A percentile compares a stretch with the other conserved stretches of the same genome.
Conservation (phyloP, 2,888 invertebrate genomes). For the Nomada fabriciana region DNA sequence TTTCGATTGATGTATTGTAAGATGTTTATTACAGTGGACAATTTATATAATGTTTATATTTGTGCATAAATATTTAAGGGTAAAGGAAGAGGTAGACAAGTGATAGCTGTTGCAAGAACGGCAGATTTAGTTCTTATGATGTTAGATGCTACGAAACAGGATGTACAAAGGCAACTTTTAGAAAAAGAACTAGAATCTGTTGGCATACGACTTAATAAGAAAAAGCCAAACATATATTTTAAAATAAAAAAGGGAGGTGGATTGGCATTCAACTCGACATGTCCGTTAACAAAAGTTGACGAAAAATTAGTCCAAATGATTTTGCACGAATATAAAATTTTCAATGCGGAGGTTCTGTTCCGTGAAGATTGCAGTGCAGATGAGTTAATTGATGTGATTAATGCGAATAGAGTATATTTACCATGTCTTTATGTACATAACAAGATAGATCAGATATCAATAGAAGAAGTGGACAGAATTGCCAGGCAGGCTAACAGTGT, state of each 20-base stretch:
- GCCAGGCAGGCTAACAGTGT: conserved; percentile 95
- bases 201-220: conserved; percentile 97
- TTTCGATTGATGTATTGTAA: neutral
- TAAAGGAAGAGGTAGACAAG: conserved; percentile 95
- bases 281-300: conserved; percentile 95
- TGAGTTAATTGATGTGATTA: conserved; percentile 99
- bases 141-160: conserved; percentile 99
- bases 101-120: conserved; percentile 99
- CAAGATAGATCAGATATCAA: conserved; percentile 99
- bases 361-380: conserved; percentile 98
- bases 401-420: conserved; percentile 95
- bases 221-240: conserved; percentile 98
- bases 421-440: conserved; percentile 99
- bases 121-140: conserved; percentile 99
- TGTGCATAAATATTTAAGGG: conserved; percentile 84
- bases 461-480: conserved; percentile 98
- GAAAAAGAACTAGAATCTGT: conserved; percentile 98
- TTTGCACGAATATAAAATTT: conserved; percentile 99
- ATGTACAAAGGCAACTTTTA: conserved; percentile 95
- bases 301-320: conserved; percentile 99
- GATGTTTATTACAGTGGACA: neutral
- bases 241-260: conserved; percentile 99
- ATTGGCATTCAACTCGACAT: conserved; percentile 98
- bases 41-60: conserved; percentile 6
- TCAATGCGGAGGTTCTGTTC: conserved; percentile 97